phyloP scores from a whole-genome alignment of 2,797 vertebrate species.

The Gadopsis marmoratus region DNA sequence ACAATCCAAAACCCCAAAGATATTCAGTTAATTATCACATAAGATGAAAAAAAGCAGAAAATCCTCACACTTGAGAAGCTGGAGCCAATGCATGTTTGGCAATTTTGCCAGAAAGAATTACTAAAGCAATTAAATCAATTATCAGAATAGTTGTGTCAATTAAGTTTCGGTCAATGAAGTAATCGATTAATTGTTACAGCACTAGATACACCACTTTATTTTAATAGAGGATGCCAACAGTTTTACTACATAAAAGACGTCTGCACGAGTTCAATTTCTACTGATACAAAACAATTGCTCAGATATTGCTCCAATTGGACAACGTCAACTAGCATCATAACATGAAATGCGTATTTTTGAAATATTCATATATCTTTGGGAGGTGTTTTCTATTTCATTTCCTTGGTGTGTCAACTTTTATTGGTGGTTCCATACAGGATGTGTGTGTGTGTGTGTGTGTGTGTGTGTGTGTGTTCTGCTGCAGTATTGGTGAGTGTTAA shows the following conservation, averaged over 20 bases:
- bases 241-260: background rate
- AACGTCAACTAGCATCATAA: background rate
- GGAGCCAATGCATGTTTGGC: background rate
- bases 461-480: too few species aligned
- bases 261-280: background rate
- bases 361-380: background rate
- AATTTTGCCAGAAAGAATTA: background rate
- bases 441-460: too few species aligned
- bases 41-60: background rate
- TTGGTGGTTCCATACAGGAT: background rate
- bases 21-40: background rate
- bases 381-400: background rate
- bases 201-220: background rate
- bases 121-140: background rate
- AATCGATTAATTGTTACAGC: background rate
- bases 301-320: background rate
- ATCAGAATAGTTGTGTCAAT: background rate
- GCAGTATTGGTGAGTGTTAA: too few species aligned
- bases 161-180: background rate
- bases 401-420: conserved; percentile 13
- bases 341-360: background rate
- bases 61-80: background rate
- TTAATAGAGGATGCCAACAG: background rate
- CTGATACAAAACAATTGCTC: background rate
- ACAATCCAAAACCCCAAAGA: background rate